Base-by-base conservation (phyloP, 2,797 vertebrate species). In the Trachops cirrhosus region DNA sequence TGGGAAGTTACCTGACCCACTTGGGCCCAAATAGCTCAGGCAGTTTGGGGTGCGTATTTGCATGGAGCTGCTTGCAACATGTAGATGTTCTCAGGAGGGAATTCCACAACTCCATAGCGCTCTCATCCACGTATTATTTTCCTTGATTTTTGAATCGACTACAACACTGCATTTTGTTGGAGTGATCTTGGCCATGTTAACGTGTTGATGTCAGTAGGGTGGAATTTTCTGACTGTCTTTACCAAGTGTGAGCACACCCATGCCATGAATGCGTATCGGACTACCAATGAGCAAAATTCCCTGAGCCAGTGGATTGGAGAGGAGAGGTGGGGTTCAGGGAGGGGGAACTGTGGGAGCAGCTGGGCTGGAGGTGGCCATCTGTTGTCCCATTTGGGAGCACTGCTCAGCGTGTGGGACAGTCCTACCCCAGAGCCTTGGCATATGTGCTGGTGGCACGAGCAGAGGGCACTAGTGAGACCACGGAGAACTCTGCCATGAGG, bases 141-240 rank as follows among this genome's bases (percentile, higher is more conserved):
- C 32, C 41, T 70, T 83, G 29, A 7, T 41, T 91, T 95, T n/a
- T 46, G 14, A 88, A 48, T 62, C 12, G 21, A 16, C n/a, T 32
- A 19, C 32, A 41, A 18, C 18, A 9, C 59, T 64, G 24, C 14
- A 12, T 84, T 93, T 93, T 80, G 21, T 62, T 52, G 32, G 39
- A 19, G 26, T 37, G 67, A 80, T 44, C 44, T 64, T 79, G 46
- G 32, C n/a, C 80, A 39, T 79, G 77, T 79, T 83, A 68, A 68
- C 16, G 50, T 80, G 88, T 46, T 62, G 74, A 48, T 89, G 41
- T 79, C 19, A 15, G 80, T 18, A 79, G 74, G 5, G 24, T 46
- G 34, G 54, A 18, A 6, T 74, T 73, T 83, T 75, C 41, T 9
- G 8, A 10, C 5, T 79, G 3, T 80, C 83, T 64, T 78, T 64